These are phyloP conservation scores for Diabrotica balteata DNA, from an alignment of 2,888 invertebrate species.

Conservation along the genomic window DNA sequence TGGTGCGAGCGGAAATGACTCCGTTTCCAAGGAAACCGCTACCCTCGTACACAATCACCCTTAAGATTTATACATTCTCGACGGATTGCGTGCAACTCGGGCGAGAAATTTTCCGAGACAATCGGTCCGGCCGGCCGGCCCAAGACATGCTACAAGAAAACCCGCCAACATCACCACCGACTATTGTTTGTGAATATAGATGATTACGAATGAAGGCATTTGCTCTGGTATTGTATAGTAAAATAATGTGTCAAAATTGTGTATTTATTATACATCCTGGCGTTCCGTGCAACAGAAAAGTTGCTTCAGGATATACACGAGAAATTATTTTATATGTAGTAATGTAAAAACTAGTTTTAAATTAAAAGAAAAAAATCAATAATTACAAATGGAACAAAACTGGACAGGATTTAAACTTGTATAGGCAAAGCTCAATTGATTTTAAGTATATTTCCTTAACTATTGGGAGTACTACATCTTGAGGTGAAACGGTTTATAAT, in stretches of 20 bases:
- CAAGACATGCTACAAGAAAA: constrained; percentile 26
- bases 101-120: constrained; percentile 37
- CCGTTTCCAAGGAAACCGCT: constrained; percentile 51
- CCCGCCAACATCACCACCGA: neutral
- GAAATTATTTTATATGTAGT: too few species aligned
- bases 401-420: too few species aligned
- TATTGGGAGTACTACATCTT: too few species aligned
- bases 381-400: too few species aligned
- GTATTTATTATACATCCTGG: neutral
- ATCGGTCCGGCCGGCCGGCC: constrained; percentile 28
- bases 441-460: too few species aligned
- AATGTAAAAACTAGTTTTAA: too few species aligned
- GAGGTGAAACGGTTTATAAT: too few species aligned
- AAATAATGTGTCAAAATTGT: constrained; percentile 8
- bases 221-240: neutral
- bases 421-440: too few species aligned
- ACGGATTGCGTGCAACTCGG: constrained; percentile 44
- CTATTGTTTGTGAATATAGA: constrained; percentile 20
- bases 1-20: constrained; percentile 30
- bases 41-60: constrained; percentile 52
- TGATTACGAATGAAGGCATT: constrained; percentile 14
- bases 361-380: too few species aligned
- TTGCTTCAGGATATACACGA: neutral
- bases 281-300: neutral
- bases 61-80: constrained; percentile 54